These are phyloP conservation scores for Daktulosphaira vitifoliae DNA, from an alignment of 1,140 invertebrate genomes.

Conservation along the genomic window DNA sequence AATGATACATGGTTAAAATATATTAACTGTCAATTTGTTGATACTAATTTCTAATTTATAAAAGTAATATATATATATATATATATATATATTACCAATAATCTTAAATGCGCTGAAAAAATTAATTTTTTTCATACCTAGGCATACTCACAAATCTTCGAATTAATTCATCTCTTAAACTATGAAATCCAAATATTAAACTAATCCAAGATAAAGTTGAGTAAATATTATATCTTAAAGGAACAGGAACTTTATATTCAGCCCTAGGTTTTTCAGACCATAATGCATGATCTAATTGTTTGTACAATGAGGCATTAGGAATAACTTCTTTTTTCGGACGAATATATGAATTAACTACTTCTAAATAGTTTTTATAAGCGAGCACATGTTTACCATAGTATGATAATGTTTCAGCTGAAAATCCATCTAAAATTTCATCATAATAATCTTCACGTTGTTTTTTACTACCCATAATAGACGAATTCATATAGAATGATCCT, in stretches of 20 bases:
- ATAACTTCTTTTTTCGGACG: not conserved
- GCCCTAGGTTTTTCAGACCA: not conserved
- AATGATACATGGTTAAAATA: too few relatives aligned
- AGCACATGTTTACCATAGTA: not conserved
- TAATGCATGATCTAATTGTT: not conserved
- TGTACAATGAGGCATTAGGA: not conserved
- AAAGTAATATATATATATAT: too few relatives aligned
- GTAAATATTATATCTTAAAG: not conserved
- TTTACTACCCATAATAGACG: not conserved
- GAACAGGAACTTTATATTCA: conserved; percentile 3
- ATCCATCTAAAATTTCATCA: not conserved
- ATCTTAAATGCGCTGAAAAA: too few relatives aligned
- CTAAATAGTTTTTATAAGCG: not conserved
- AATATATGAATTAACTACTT: not conserved
- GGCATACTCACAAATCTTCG: too few relatives aligned
- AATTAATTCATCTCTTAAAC: too few relatives aligned
- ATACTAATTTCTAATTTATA: too few relatives aligned
- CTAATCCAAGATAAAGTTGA: not conserved
- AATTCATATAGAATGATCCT: conserved; percentile 8
- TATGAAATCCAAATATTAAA: not conserved
- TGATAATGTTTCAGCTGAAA: not conserved
- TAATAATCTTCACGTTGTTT: not conserved
- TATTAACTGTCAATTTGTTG: too few relatives aligned
- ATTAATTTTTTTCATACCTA: too few relatives aligned
- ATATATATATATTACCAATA: too few relatives aligned